phyloP scores from a whole-genome alignment of 92 coral and sea anemone genomes.

The Virgularia gustaviana region DNA sequence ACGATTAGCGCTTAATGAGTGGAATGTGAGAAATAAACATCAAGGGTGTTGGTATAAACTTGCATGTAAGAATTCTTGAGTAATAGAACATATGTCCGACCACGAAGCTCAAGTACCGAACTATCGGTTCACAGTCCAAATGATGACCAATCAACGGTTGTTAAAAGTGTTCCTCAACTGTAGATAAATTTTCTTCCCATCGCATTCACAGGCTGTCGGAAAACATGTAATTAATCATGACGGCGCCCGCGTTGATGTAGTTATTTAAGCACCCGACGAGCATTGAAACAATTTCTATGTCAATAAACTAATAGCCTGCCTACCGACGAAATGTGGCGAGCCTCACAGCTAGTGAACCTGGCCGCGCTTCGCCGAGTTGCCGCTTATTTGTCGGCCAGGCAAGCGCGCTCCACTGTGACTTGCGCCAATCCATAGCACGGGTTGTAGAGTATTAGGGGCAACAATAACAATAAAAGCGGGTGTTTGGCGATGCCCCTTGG shows the following conservation, averaged over 20 bases:
- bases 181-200: too few species aligned
- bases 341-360: slow-evolving; percentile 19
- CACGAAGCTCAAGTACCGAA: slow-evolving; percentile 2
- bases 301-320: slow-evolving; percentile 32
- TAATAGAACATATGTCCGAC: slow-evolving; percentile 3
- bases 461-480: slow-evolving; percentile 36
- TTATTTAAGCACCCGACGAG: slow-evolving; percentile 11
- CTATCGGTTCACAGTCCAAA: too few species aligned
- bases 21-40: slow-evolving; percentile 37
- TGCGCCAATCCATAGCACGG: slow-evolving; percentile 6
- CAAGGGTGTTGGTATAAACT: slow-evolving; percentile 40
- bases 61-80: slow-evolving; percentile 1
- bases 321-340: slow-evolving; percentile 18
- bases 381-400: slow-evolving; percentile 32
- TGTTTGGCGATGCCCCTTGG: slow-evolving; percentile 8
- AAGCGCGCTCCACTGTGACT: too few species aligned
- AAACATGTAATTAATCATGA: background rate
- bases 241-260: background rate
- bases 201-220: background rate
- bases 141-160: too few species aligned
- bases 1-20: slow-evolving; percentile 43
- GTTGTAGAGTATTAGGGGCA: slow-evolving; percentile 6
- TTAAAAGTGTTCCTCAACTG: too few species aligned
- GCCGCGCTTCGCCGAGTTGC: slow-evolving; percentile 8
- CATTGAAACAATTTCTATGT: slow-evolving; percentile 22